These are phyloP conservation scores for Megatriorchis doriae DNA, from an alignment of 2,113 vertebrate species.

Conservation along the genomic window DNA sequence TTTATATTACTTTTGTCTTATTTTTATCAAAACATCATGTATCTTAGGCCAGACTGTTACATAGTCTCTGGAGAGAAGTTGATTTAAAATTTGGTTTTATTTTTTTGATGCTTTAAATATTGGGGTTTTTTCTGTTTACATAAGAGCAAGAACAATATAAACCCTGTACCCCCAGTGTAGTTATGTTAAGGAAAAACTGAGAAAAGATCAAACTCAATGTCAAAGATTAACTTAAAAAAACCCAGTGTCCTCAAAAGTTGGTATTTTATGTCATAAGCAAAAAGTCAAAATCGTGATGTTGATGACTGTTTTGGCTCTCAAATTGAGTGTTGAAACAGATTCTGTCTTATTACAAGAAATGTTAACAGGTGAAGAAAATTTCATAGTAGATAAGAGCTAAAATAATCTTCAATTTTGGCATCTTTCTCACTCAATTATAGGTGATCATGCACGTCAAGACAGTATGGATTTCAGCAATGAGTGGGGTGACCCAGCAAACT, in stretches of 20 bases:
- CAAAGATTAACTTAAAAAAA: neutral
- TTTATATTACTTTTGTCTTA: neutral
- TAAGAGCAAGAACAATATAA: neutral
- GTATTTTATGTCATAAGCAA: neutral
- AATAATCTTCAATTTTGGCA: neutral
- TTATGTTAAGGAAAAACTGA: neutral
- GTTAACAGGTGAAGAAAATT: neutral
- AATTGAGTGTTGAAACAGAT: neutral
- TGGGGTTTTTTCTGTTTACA: rapidly evolving
- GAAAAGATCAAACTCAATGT: neutral
- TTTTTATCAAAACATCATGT: neutral
- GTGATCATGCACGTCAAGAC: slow-evolving; percentile 93
- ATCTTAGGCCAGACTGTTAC: neutral
- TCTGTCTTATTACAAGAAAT: neutral
- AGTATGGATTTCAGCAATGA: slow-evolving; percentile 99
- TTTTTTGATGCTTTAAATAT: neutral
- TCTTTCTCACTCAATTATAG: slow-evolving; percentile 52
- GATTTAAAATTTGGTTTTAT: neutral
- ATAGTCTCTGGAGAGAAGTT: neutral
- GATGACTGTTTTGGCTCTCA: neutral
- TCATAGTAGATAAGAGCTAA: neutral
- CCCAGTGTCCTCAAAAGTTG: neutral
- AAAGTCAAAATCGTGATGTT: neutral
- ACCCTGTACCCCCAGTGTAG: rapidly evolving
- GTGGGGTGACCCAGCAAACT: slow-evolving; percentile 90